Percentiles rank a stretch among this genome's conserved stretches.
These are phyloP conservation scores for Acanthis flammea DNA, from an alignment of 2,797 vertebrate species.

Conservation along the genomic window DNA sequence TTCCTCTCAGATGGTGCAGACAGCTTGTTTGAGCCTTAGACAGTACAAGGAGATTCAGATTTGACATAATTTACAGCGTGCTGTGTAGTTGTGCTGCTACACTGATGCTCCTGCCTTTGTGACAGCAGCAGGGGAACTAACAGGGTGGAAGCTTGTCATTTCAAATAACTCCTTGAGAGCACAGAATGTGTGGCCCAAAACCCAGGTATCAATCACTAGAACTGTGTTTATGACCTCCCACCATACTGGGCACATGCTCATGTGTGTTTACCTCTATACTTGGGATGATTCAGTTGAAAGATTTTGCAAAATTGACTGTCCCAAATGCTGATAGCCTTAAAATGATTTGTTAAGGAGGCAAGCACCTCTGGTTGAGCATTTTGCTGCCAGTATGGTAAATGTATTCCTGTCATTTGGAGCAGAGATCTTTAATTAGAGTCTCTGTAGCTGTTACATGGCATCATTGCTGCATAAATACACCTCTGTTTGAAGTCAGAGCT, in stretches of 20 bases:
- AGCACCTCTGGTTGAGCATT: not conserved
- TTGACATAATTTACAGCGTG: not conserved
- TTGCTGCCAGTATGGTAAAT: not conserved
- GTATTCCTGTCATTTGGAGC: not conserved
- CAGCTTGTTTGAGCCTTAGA: slow-evolving; percentile 11
- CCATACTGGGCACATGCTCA: accelerated
- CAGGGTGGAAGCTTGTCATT: not conserved
- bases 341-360: not conserved
- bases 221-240: not conserved
- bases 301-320: not conserved
- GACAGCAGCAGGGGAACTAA: not conserved
- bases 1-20: slow-evolving; percentile 24
- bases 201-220: not conserved
- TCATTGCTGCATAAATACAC: not conserved
- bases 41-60: not conserved
- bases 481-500: not conserved
- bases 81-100: not conserved
- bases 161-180: not conserved
- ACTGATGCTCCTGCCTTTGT: not conserved
- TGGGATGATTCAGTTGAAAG: not conserved
- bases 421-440: not conserved
- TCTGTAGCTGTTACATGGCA: not conserved
- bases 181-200: not conserved
- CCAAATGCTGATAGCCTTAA: not conserved
- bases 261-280: not conserved